phyloP scores from a whole-genome alignment of 2,797 vertebrate genomes.

The Sciurus carolinensis region DNA sequence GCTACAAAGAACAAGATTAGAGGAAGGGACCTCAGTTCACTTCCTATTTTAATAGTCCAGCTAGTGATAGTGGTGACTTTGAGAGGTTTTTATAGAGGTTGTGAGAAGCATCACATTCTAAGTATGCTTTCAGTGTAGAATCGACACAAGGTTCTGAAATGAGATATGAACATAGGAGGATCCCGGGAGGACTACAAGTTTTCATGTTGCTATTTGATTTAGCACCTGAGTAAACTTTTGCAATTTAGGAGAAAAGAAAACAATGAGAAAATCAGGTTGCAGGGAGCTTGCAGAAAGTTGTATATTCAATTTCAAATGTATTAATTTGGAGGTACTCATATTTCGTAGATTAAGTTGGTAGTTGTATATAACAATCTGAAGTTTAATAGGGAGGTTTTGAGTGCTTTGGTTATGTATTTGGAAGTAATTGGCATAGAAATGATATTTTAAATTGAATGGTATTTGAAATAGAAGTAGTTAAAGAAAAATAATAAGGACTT shows the following conservation, averaged over 20 bases:
- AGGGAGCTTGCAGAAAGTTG: background rate
- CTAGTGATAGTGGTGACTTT: background rate
- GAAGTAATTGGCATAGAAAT: background rate
- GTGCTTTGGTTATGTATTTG: background rate
- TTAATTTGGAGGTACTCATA: background rate
- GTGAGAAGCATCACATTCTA: background rate
- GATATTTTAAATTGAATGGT: background rate
- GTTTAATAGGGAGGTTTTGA: background rate
- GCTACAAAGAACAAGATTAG: background rate
- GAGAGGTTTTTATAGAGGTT: background rate
- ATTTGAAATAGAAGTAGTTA: conserved; percentile 44
- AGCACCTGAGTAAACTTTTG: background rate
- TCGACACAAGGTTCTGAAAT: background rate
- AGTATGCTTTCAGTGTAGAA: background rate
- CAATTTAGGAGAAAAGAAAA: background rate
- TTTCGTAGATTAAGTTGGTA: background rate
- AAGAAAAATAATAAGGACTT: background rate
- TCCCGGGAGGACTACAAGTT: background rate
- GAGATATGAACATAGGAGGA: background rate
- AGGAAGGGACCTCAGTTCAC: background rate
- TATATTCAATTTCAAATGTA: background rate
- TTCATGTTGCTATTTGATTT: background rate
- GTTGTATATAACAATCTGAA: background rate
- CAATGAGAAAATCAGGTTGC: background rate
- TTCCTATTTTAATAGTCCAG: background rate